Evolutionary conservation across 2,113 vertebrate species (phyloP), one percentile per base, ranked within the genome.

Genomic region (Saguinus imperator): DNA sequence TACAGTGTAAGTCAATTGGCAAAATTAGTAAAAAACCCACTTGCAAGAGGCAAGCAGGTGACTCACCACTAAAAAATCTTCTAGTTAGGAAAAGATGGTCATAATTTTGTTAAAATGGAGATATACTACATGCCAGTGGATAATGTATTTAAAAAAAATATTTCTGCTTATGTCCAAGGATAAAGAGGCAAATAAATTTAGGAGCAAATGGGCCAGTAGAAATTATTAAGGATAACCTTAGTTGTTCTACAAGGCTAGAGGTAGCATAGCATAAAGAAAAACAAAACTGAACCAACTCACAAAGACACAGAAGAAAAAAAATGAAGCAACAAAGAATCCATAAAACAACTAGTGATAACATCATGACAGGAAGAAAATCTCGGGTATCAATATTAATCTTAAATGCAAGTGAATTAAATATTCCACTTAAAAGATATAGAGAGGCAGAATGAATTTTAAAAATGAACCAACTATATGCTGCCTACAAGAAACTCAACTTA

Each of bases 71-170:
- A 61, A 76, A 55, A 91, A 84, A 50, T 1, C 20, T 88, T 83
- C 23, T 80, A 13, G 73, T 29, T 35, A 64, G 32, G 40, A 87
- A 76, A 70, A 83, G 17, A 91, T 37, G 14, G n/a, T 35, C 37
- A 88, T 16, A 8, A 84, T 91, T 87, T 85, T 87, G 72, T 83
- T 89, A 89, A 86, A 89, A 73, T 73, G 48, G n/a, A 79, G 12
- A 77, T 14, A 81, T 27, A 40, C 11, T 81, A 82, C 35, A 4
- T n/a, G 10, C 48, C 10, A 87, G 27, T 21, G 48, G 27, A 43
- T 14, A 32, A 64, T 6, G 27, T 32, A 64, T 64, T 52, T 52
- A 5, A 17, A 52, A 52, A 52, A 52, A 52, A 45, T 68, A 23
- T 75, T 91, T 91, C 23, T 88, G 45, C 23, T 77, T 87, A 40